Percentiles rank a stretch among this genome's conserved stretches.
Evolutionary conservation across 2,797 vertebrate species (phyloP).

Genomic region (Gallinago solitaria): DNA sequence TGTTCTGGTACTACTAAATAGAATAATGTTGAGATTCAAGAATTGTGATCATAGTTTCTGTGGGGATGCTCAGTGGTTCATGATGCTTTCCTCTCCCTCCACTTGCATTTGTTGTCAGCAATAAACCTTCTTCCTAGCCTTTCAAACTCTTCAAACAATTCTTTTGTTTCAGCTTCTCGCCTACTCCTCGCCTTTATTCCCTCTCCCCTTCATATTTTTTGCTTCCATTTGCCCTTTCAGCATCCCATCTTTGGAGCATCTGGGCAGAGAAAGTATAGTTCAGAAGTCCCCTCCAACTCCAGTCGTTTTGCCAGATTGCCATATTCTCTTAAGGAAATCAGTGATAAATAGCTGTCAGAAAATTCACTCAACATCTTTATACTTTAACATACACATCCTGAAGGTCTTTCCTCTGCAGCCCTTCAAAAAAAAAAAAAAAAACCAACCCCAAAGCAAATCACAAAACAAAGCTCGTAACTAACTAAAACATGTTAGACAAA

Average conservation of each 20-base stretch:
- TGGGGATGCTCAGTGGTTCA: background rate
- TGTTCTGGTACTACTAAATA: background rate
- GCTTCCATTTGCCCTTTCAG: background rate
- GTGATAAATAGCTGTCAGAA: background rate
- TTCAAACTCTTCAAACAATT: background rate
- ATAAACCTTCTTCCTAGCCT: background rate
- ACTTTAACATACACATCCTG: background rate
- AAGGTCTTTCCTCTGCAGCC: background rate
- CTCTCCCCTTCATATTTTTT: background rate
- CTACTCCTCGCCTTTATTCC: background rate
- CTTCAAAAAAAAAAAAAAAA: background rate
- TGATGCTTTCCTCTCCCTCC: background rate
- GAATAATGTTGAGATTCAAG: background rate
- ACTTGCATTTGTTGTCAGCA: background rate
- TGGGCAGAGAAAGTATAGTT: background rate
- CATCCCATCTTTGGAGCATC: background rate
- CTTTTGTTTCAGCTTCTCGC: background rate
- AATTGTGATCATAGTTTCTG: background rate
- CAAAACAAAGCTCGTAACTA: background rate
- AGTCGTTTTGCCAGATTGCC: background rate
- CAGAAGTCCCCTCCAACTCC: background rate
- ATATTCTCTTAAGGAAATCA: background rate
- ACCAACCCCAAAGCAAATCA: no score
- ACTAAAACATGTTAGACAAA: background rate
- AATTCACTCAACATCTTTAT: background rate